A percentile compares a stretch with the other conserved stretches of the same genome.
phyloP scores from a whole-genome alignment of 2,113 vertebrate genomes.

The Salvelinus sp. region DNA sequence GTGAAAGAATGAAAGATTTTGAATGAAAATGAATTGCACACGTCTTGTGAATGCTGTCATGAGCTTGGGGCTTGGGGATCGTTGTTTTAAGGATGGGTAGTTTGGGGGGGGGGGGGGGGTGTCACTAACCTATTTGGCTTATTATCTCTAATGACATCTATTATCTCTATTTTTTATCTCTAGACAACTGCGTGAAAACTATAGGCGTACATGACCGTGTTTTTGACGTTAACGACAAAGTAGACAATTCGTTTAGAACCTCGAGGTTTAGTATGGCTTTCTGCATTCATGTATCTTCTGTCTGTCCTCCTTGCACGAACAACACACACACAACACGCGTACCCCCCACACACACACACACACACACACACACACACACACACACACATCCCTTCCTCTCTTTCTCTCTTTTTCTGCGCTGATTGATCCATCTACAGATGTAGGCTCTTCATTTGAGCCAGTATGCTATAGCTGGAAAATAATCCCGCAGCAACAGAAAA shows the following conservation, averaged over 20 bases:
- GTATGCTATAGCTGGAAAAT: too few species aligned
- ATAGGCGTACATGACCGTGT: slow-evolving; percentile 99
- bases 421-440: background rate
- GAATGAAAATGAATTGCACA: slow-evolving; percentile 43
- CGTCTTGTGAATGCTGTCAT: slow-evolving; percentile 70
- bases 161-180: slow-evolving; percentile 92
- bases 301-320: slow-evolving; percentile 66
- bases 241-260: slow-evolving; percentile 99
- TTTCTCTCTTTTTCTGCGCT: background rate
- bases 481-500: too few species aligned
- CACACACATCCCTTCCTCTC: background rate
- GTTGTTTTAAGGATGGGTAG: slow-evolving; percentile 40
- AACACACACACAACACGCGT: slow-evolving; percentile 40
- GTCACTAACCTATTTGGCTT: slow-evolving; percentile 95
- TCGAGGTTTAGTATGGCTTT: slow-evolving; percentile 99
- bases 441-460: too few species aligned
- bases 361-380: slow-evolving; percentile 9
- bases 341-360: slow-evolving; percentile 1
- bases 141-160: slow-evolving; percentile 65
- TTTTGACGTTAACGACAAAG: slow-evolving; percentile 99
- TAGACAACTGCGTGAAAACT: slow-evolving; percentile 99
- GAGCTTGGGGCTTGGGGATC: slow-evolving; percentile 69
- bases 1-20: slow-evolving; percentile 19
- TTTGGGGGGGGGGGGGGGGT: slow-evolving; percentile 51
- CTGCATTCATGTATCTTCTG: slow-evolving; percentile 74